Evolutionary conservation across 2,113 vertebrate genomes (phyloP), one percentile per base, ranked within the genome.

Genomic region (Pelvicachromis taeniatus): DNA sequence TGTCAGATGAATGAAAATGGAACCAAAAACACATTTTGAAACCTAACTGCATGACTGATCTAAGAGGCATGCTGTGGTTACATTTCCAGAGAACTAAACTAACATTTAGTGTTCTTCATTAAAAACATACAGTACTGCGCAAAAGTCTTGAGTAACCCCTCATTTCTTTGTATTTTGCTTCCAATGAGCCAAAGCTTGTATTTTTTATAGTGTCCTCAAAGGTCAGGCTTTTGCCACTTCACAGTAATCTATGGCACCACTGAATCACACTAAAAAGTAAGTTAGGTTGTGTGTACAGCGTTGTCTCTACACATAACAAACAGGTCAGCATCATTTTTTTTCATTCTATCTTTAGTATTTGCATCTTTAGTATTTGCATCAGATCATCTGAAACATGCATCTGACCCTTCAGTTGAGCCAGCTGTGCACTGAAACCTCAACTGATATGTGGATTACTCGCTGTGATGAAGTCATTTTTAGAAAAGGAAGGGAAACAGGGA

Each of bases 1-100:
- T 99, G 89, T 4, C 3, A 78, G 23, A 82, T 21, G 26, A 48
- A 87, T 4, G 11, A 9, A 38, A 8, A 38, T 3, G 31, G 2
- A 77, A 9, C 9, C 11, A 29, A 7, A 9, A 59, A 10, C 9
- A 13, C 31, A 2, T 26, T 9, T 13, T 7, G n/a, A 42, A 68
- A 68, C 14, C 9, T 42, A 13, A 45, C 33, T 16, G 13, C 26
- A 14, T 17, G 13, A 5, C 13, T 70, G 65, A 14, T 7, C 21
- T 26, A 2, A 9, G 3, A 42, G 7, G 14, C 63, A 16, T 0
- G 4, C 7, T 68, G 61, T 23, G 35, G n/a, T 3, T 14, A 23
- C 21, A 14, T 13, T 12, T 65, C n/a, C n/a, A 40, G 35, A 65
- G 2, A 65, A 40, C 35, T 65, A 0, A 35, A 40, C 35, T 1